These are phyloP conservation scores for Coracias cyanogaster DNA, from an alignment of 2,797 vertebrate species.

Conservation along the genomic window DNA sequence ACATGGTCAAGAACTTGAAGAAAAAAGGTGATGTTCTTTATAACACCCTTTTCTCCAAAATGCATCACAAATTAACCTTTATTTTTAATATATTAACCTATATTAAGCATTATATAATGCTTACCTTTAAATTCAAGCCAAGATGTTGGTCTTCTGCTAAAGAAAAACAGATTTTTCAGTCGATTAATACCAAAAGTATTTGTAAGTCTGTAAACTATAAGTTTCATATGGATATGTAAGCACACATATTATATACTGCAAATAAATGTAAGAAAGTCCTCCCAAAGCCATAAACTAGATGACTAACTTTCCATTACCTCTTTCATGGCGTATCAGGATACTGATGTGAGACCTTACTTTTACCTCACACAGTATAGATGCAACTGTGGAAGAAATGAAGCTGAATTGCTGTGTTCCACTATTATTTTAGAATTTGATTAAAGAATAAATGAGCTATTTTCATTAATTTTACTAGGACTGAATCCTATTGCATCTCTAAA, in stretches of 20 bases:
- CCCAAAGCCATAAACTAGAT: not conserved
- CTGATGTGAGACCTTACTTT: not conserved
- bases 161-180: slow-evolving; percentile 29
- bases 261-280: not conserved
- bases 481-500: not conserved
- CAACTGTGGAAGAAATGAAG: not conserved
- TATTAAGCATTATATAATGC: no score
- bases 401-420: not conserved
- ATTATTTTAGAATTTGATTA: not conserved
- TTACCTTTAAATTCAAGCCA: slow-evolving; percentile 75
- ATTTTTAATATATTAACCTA: no score
- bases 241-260: not conserved
- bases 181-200: not conserved
- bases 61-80: not conserved
- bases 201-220: not conserved
- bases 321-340: not conserved
- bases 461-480: not conserved
- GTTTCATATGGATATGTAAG: not conserved
- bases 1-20: not conserved
- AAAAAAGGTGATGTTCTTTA: not conserved
- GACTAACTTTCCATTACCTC: not conserved
- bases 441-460: not conserved
- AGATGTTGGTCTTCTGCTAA: slow-evolving; percentile 53
- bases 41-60: not conserved
- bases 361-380: not conserved